Base-by-base conservation (phyloP, 2,888 invertebrate species). In the Ctenicera cuprea region DNA sequence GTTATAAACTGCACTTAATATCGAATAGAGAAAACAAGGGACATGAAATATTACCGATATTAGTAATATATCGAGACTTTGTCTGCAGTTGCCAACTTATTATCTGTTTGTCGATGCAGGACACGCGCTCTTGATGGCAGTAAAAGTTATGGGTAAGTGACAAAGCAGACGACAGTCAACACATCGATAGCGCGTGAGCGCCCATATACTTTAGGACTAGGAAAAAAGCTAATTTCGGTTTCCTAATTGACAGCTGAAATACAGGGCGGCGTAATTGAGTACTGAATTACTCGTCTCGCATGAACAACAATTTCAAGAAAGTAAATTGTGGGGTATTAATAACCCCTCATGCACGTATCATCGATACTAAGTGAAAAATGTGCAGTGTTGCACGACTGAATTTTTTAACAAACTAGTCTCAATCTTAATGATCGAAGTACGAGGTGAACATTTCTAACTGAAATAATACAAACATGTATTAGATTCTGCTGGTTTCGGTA, bases 121-220 rank as follows among this genome's bases (percentile, higher is more conserved):
- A 79, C 84, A 83, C 84, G 84, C 78, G 75, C 69, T 78, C 77
- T 68, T 76, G 78, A 77, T 79, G 81, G 79, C 81, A 80, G 80
- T 80, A 83, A 82, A 83, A 84, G 82, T 84, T 83, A 83, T 80
- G 81, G 83, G 76, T 74, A 81, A 82, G 80, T 81, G 81, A 83
- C 81, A 82, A 76, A 74, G 77, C 78, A 76, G 80, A 76, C 78
- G 83, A 83, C 82, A 82, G 81, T 81, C 82, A 79, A 83, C 82
- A 82, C 82, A 82, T 82, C 77, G 82, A 73, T 73, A 76, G 77
- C 71, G 77, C 82, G 82, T 82, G 82, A 81, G 78, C 78, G 66
- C 75, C 69, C 76, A 77, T 78, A 72, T 69, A 69, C 62, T 66
- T 72, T 71, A 33, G 62, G 37, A 67, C 41, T 43, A 33, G 61